Evolutionary conservation across 2,888 invertebrate species (phyloP).

Genomic region (Plusia festucae): DNA sequence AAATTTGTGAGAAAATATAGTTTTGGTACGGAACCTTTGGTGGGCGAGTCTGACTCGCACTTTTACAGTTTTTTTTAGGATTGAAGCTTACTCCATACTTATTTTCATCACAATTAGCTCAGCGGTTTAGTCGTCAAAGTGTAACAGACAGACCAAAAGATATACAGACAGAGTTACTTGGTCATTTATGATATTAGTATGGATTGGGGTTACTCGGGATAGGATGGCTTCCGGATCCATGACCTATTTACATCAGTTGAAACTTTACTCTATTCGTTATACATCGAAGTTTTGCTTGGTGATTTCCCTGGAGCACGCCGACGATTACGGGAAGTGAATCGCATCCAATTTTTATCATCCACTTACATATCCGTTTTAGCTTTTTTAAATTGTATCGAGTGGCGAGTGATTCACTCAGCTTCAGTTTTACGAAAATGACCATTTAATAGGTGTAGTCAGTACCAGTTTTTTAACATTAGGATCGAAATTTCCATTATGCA

Average conservation of each 20-base stretch:
- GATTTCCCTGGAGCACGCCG: slow-evolving; percentile 80
- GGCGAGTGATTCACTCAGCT: slow-evolving; percentile 60
- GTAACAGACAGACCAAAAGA: too few species aligned
- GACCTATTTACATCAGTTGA: slow-evolving; percentile 56
- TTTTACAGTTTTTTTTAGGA: too few species aligned
- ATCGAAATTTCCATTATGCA: slow-evolving; percentile 38
- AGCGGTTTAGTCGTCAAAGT: too few species aligned
- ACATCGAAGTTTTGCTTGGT: slow-evolving; percentile 68
- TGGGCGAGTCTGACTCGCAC: too few species aligned
- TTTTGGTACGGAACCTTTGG: too few species aligned
- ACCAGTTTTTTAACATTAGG: slow-evolving; percentile 32
- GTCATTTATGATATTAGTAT: too few species aligned
- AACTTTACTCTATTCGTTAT: slow-evolving; percentile 53
- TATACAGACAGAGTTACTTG: too few species aligned
- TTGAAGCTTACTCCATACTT: too few species aligned
- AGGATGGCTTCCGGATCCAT: slow-evolving; percentile 35
- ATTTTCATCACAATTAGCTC: too few species aligned
- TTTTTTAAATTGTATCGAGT: slow-evolving; percentile 71
- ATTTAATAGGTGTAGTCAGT: slow-evolving; percentile 25
- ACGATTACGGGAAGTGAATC: slow-evolving; percentile 77
- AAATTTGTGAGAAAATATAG: too few species aligned
- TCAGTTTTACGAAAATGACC: slow-evolving; percentile 54
- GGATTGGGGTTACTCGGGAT: slow-evolving; percentile 15
- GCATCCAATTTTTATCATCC: slow-evolving; percentile 83
- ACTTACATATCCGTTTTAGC: slow-evolving; percentile 73